These are phyloP conservation scores for Lagodon rhomboides DNA, from an alignment of 2,797 vertebrate species.

Conservation along the genomic window DNA sequence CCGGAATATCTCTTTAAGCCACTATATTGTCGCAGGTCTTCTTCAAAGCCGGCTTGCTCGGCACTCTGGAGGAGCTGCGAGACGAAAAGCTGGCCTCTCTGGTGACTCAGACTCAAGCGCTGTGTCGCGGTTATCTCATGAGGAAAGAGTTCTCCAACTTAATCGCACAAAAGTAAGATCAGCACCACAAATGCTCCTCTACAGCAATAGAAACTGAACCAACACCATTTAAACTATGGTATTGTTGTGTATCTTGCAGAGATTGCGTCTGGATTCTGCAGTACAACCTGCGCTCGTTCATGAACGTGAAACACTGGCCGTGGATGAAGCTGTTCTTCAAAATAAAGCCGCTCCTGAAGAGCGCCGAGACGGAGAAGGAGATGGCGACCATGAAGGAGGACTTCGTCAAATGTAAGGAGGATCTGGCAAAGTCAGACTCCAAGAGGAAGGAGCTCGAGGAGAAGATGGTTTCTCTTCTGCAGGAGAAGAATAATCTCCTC, in stretches of 20 bases:
- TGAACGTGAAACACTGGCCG: slow-evolving; percentile 92
- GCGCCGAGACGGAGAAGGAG: slow-evolving; percentile 90
- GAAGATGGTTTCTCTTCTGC: slow-evolving; percentile 89
- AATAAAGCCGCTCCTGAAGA: slow-evolving; percentile 91
- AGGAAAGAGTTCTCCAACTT: slow-evolving; percentile 85
- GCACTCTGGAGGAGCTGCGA: slow-evolving; percentile 88
- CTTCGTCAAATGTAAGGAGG: slow-evolving; percentile 82
- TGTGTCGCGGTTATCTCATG: slow-evolving; percentile 87
- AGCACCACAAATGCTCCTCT: slow-evolving; percentile 16
- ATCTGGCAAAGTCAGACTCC: slow-evolving; percentile 86
- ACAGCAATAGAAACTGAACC: not conserved
- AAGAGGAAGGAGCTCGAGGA: slow-evolving; percentile 89
- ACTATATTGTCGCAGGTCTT: slow-evolving; percentile 64
- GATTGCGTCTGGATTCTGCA: slow-evolving; percentile 87
- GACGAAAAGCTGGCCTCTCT: slow-evolving; percentile 87
- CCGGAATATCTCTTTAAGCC: too few species aligned
- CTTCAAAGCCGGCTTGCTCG: slow-evolving; percentile 88
- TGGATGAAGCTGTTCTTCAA: slow-evolving; percentile 95
- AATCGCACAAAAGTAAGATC: slow-evolving; percentile 82
- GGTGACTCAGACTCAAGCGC: slow-evolving; percentile 86
- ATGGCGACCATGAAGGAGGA: slow-evolving; percentile 90
- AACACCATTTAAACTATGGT: not conserved
- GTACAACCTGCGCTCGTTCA: slow-evolving; percentile 89
- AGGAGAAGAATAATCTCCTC: slow-evolving; percentile 91
- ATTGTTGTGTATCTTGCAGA: slow-evolving; percentile 23